Evolutionary conservation across 2,888 invertebrate genomes (phyloP), one percentile per base, ranked within the genome.

Genomic region (Tetranychus piercei): DNA sequence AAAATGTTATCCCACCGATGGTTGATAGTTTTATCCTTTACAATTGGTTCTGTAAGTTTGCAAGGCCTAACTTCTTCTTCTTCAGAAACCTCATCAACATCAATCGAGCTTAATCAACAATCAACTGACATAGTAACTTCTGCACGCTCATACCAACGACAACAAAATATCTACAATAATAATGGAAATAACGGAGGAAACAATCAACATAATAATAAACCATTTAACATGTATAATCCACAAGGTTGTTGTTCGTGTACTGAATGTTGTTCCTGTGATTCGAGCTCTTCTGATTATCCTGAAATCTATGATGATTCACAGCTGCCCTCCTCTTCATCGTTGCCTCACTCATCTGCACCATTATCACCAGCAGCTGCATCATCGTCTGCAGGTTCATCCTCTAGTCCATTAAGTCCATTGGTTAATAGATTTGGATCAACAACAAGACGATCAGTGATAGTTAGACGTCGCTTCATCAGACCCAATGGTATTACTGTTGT

Each of bases 231-330:
- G 15, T 15, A 55, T 55, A 55, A 55, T 3, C 55, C 55, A 15
- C 15, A 9, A 7, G 55, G 55, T 7, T 55, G 55, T 0, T 55
- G 55, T 55, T 55, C 55, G 9, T 55, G 55, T 2, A 55, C 11
- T 55, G 55, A 55, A 55, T 55, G 55, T 55, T 55, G 55, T 55
- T 55, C 55, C 55, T 55, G 55, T 55, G 55, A 55, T 55, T 55
- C 55, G 2, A 15, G 55, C 34, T 34, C 34, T 55, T 55, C 55
- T 55, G 55, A 55, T 55, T 55, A 55, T 55, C 55, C 55, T 55
- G 55, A 55, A 55, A 55, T 55, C 15, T 55, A 55, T 55, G 55
- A 55, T 55, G 55, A 55, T 55, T 6, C 55, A 55, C 55, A 55
- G 55, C 6, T 15, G 3, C 55, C 9, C 9, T 55, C 11, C 3